phyloP scores from a whole-genome alignment of 1,140 invertebrate genomes.

The Tetramorium alpestre region DNA sequence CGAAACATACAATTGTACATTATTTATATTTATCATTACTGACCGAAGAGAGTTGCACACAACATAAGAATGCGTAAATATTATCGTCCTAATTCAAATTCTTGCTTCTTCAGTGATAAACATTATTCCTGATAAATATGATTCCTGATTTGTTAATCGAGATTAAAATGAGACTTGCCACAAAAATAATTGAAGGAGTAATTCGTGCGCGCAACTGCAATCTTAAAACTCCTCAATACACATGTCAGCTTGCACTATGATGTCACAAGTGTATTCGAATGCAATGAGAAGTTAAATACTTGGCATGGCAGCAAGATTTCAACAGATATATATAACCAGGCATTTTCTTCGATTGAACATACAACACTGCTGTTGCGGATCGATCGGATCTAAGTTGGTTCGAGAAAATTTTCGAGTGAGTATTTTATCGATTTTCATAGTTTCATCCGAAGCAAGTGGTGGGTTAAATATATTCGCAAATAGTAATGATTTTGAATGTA shows the following conservation, averaged over 20 bases:
- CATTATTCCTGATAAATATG: background rate
- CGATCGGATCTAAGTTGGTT: constrained; percentile 3
- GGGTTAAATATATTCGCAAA: background rate
- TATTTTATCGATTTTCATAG: background rate
- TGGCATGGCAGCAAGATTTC: background rate
- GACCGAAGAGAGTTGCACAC: constrained; percentile 7
- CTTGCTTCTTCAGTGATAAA: constrained; percentile 5
- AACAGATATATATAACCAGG: background rate
- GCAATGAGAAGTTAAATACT: constrained; percentile 1
- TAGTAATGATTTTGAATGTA: background rate
- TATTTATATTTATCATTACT: constrained; percentile 17
- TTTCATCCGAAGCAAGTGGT: background rate
- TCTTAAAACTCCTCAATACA: background rate
- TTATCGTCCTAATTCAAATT: constrained; percentile 38
- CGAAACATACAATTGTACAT: background rate
- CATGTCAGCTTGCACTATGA: background rate
- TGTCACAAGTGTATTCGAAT: background rate
- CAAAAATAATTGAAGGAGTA: constrained; percentile 15
- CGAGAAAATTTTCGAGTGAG: background rate
- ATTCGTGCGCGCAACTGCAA: background rate
- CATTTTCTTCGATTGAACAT: background rate
- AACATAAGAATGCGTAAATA: constrained; percentile 41
- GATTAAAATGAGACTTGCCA: background rate
- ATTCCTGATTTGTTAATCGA: background rate
- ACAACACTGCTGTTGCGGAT: background rate